Base-by-base conservation (phyloP, 2,113 vertebrate species). In the Calyptomena viridis region DNA sequence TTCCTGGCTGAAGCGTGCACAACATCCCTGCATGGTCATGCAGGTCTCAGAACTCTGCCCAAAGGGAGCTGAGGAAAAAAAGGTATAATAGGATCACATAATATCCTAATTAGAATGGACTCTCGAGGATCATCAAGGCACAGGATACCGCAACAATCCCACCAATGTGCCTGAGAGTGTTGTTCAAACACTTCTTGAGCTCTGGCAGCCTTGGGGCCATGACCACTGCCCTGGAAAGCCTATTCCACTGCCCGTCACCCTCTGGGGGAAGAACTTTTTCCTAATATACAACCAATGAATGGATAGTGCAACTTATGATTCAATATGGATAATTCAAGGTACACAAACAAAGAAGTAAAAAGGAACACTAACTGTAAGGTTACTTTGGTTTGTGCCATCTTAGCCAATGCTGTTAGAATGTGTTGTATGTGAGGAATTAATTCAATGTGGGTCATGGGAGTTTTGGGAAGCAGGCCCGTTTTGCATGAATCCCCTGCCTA, bases 131-230 rank as follows among this genome's bases (percentile, higher is more conserved):
- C 8, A 30, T 14, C 6, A 14, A 39, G 33, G 5, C 44, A 15
- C 23, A n/a, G 33, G 15, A 40, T 42, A 13, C 33, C 37, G 15
- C 60, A 67, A 9, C 12, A 46, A n/a, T 9, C 14, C 76, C 67
- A 27, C 9, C 59, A 15, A 12, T 46, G 52, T 1, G 5, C 72
- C 35, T 67, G 16, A 9, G 4, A 56, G 8, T 0, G 0, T 0
- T 40, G 17, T 37, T 59, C 60, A n/a, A 44, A 37, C 0, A 0
- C 27, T 33, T 22, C 33, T 58, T 52, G 31, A 66, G 31, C 67
- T 64, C 35, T 35, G 25, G n/a, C 30, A 63, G 40, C 24, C 35
- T 27, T 1, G 0, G 17, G 25, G 14, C 11, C 0, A 5, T 18
- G 25, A 3, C 21, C 42, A 12, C 56, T 49, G 11, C 27, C 25